Base-by-base conservation (phyloP, 1,140 invertebrate genomes). In the Platorchestia sp. region DNA sequence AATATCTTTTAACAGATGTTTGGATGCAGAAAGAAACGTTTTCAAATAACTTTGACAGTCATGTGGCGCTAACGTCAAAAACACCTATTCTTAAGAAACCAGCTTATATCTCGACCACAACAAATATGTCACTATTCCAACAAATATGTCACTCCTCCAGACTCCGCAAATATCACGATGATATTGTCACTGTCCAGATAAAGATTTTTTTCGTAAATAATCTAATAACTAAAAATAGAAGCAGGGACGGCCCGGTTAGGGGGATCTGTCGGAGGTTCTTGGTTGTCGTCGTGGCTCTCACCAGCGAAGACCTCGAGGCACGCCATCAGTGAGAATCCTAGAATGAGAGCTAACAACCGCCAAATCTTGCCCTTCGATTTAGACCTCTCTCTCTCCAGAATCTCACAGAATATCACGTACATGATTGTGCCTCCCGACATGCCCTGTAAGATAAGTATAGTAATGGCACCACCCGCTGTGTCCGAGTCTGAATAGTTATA, bases 351-450 rank as follows among this genome's bases (percentile, higher is more conserved):
- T 5, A 98, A 95, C 95, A 98, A 97, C 96, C 98, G 98, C 1
- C 98, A 97, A 43, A 98, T 97, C 6, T 98, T 98, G 89, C 97
- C 97, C 95, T 98, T 98, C 27, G 97, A 97, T 96, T 98, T 97
- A 87, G 98, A 97, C 95, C 98, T 97, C 97, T 99, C 98, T 59
- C 97, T 97, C 75, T 98, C 98, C 95, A 99, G 97, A 45, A 99
- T 98, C 97, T 99, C 99, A 97, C 99, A 99, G 97, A 99, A 99
- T 0, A 99, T 98, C 59, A 99, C 98, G 97, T 99, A 99, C 0
- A 99, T 97, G 27, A 99, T 97, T 0, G 99, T 99, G 42, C 99
- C 99, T 87, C 98, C 98, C 0, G 98, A 98, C 97, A 99, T 98
- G 19, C 98, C 98, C 97, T 99, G 98, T 0, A 99, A 97, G 6